A percentile compares a stretch with the other conserved stretches of the same genome.
phyloP scores from a whole-genome alignment of 2,888 invertebrate genomes.

The Eupithecia insigniata region DNA sequence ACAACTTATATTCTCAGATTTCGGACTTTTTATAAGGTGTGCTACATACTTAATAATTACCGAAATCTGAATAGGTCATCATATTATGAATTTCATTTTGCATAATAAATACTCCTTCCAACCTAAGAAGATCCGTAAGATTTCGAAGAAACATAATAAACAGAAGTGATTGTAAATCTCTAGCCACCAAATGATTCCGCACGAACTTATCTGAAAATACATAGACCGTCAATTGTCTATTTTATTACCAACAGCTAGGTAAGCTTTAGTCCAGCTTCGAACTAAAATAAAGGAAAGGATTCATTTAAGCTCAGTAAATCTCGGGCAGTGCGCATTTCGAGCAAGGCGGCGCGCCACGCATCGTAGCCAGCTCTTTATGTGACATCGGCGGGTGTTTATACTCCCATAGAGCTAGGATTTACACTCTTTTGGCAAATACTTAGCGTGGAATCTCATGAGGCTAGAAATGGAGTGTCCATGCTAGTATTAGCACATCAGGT shows the following conservation, averaged over 20 bases:
- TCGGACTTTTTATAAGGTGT: no score
- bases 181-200: not conserved
- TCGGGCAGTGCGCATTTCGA: constrained; percentile 37
- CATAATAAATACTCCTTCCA: no score
- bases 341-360: constrained; percentile 39
- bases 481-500: not conserved
- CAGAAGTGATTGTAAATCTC: not conserved
- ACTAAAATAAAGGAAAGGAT: constrained; percentile 14
- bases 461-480: not conserved
- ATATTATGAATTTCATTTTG: no score
- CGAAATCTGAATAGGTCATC: no score
- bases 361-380: constrained; percentile 43
- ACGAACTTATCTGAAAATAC: not conserved
- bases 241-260: not conserved
- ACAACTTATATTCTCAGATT: no score
- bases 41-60: no score
- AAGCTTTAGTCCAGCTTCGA: constrained; percentile 4
- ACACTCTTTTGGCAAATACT: constrained; percentile 39
- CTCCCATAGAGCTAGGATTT: constrained; percentile 37
- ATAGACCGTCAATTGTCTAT: not conserved
- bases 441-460: constrained; percentile 22
- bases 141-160: not conserved
- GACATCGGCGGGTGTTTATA: constrained; percentile 41
- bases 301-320: constrained; percentile 12
- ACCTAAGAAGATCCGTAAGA: not conserved